A percentile compares a stretch with the other conserved stretches of the same genome.
Evolutionary conservation across 2,113 vertebrate genomes (phyloP).

Genomic region (Indicator indicator): DNA sequence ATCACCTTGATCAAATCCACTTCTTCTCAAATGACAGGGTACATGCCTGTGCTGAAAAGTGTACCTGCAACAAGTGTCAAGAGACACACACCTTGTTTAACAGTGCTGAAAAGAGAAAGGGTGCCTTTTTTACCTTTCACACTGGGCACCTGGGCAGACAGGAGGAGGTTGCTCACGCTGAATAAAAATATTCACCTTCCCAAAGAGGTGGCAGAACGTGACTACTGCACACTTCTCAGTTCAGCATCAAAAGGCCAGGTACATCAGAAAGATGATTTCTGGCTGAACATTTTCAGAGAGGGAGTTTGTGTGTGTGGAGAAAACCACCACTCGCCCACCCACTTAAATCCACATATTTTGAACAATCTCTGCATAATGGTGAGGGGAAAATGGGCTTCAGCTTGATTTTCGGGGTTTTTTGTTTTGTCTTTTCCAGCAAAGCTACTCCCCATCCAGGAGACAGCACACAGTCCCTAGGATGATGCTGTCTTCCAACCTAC

Average conservation of each 20-base stretch:
- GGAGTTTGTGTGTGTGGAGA: background rate
- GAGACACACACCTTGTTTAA: fast-evolving
- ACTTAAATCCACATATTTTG: background rate
- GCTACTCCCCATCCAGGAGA: background rate
- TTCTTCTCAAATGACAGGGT: background rate
- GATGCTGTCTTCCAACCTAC: background rate
- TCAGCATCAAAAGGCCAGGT: background rate
- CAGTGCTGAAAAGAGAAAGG: background rate
- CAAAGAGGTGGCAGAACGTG: background rate
- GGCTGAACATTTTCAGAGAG: background rate
- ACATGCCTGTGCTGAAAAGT: background rate
- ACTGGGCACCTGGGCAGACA: background rate
- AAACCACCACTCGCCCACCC: background rate
- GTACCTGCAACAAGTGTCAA: background rate
- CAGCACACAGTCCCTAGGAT: background rate
- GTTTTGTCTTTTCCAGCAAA: background rate
- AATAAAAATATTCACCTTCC: background rate
- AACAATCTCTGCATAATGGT: background rate
- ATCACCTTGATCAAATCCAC: background rate
- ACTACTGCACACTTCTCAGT: background rate
- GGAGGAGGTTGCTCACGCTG: background rate
- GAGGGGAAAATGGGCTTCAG: background rate
- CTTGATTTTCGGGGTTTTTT: background rate
- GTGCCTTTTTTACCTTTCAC: background rate
- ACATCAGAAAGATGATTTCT: background rate